phyloP scores from a whole-genome alignment of 2,888 invertebrate genomes.

The Drymonia ruficornis region DNA sequence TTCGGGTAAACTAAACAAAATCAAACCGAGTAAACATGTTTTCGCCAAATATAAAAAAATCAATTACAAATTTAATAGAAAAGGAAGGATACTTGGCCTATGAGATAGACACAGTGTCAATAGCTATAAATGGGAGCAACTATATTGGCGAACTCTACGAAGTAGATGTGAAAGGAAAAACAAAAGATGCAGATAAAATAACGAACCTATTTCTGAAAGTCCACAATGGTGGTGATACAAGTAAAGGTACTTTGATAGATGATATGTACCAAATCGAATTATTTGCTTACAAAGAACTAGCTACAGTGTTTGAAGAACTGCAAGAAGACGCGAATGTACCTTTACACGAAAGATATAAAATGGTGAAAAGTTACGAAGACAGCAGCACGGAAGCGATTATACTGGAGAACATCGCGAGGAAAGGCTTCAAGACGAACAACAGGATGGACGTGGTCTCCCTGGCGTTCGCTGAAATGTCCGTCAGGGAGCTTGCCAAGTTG shows the following conservation, averaged over 20 bases:
- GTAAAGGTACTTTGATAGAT: conserved; percentile 28
- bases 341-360: conserved; percentile 41
- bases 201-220: conserved; percentile 51
- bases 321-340: conserved; percentile 49
- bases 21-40: no score
- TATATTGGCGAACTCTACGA: conserved; percentile 46
- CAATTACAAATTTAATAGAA: neutral
- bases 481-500: conserved; percentile 55
- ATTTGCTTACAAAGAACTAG: conserved; percentile 49
- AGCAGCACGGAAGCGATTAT: conserved; percentile 43
- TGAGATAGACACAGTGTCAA: neutral
- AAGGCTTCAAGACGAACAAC: conserved; percentile 46
- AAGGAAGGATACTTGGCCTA: neutral
- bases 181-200: conserved; percentile 41
- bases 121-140: conserved; percentile 48
- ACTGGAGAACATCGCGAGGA: conserved; percentile 50
- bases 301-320: conserved; percentile 40
- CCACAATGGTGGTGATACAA: conserved; percentile 22
- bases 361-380: conserved; percentile 46
- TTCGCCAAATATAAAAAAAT: neutral
- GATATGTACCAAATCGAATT: conserved; percentile 44
- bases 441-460: conserved; percentile 46
- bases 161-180: conserved; percentile 47
- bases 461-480: conserved; percentile 47
- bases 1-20: no score